Evolutionary conservation across 2,888 invertebrate species (phyloP).

Genomic region (Sinelater perroti): DNA sequence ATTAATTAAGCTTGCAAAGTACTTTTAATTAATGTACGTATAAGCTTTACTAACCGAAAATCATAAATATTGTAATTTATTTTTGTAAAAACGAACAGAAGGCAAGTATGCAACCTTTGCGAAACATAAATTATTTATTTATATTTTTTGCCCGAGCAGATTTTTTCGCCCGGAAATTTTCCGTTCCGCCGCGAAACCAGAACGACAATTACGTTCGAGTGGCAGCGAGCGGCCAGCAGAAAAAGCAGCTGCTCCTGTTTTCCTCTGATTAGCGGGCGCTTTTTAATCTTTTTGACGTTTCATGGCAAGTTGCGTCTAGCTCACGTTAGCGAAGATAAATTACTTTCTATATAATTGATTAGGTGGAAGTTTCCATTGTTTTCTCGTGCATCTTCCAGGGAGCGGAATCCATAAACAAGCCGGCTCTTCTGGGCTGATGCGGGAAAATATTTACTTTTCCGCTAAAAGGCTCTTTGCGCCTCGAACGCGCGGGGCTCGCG

Average conservation of each 20-base stretch:
- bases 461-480: too few species aligned
- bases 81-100: too few species aligned
- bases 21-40: too few species aligned
- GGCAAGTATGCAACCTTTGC: too few species aligned
- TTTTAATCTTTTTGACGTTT: constrained; percentile 10
- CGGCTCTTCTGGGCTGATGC: too few species aligned
- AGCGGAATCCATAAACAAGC: too few species aligned
- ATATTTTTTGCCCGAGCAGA: too few species aligned
- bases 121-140: too few species aligned
- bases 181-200: background rate
- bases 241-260: constrained; percentile 5
- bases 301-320: background rate
- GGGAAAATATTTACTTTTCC: constrained; percentile 1
- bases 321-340: constrained; percentile 7
- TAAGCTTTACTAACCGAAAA: too few species aligned
- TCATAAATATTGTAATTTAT: too few species aligned
- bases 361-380: constrained; percentile 7
- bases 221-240: background rate
- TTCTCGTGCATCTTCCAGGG: background rate
- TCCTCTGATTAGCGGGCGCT: constrained; percentile 6
- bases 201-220: background rate
- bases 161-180: background rate
- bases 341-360: constrained; percentile 11
- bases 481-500: constrained; percentile 3
- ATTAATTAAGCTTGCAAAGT: too few species aligned